These are phyloP conservation scores for Brachyrhaphis roseni DNA, from an alignment of 2,797 vertebrate species.

Conservation along the genomic window DNA sequence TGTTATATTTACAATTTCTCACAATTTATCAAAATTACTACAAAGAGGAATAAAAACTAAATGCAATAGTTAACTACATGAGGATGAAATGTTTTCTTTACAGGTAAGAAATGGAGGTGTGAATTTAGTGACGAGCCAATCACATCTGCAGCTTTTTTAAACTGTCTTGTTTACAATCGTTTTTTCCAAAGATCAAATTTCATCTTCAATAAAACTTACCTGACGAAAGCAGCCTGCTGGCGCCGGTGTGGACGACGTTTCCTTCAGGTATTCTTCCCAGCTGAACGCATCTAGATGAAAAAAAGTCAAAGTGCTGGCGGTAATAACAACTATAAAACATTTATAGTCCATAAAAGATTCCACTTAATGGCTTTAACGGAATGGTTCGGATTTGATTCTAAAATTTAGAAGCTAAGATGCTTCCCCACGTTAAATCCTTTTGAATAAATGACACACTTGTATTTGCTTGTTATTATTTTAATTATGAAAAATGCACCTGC, in stretches of 20 bases:
- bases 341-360: background rate
- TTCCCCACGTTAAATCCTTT: background rate
- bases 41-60: background rate
- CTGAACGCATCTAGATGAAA: constrained; percentile 85
- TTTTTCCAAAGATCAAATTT: background rate
- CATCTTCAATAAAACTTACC: constrained; percentile 74
- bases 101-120: background rate
- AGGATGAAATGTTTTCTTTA: background rate
- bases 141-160: background rate
- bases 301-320: background rate
- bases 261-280: constrained; percentile 94
- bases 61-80: background rate
- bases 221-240: constrained; percentile 91
- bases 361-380: background rate
- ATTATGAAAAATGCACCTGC: background rate
- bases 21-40: background rate
- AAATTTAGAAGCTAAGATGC: background rate
- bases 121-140: background rate
- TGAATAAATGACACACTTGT: background rate
- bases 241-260: constrained; percentile 88
- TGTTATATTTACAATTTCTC: background rate
- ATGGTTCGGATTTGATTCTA: background rate
- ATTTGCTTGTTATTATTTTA: background rate
- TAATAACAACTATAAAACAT: background rate
- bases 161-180: background rate